Percentiles rank a stretch among this genome's conserved stretches.
These are phyloP conservation scores for Irena cyanogastra DNA, from an alignment of 2,113 vertebrate genomes.

Conservation along the genomic window DNA sequence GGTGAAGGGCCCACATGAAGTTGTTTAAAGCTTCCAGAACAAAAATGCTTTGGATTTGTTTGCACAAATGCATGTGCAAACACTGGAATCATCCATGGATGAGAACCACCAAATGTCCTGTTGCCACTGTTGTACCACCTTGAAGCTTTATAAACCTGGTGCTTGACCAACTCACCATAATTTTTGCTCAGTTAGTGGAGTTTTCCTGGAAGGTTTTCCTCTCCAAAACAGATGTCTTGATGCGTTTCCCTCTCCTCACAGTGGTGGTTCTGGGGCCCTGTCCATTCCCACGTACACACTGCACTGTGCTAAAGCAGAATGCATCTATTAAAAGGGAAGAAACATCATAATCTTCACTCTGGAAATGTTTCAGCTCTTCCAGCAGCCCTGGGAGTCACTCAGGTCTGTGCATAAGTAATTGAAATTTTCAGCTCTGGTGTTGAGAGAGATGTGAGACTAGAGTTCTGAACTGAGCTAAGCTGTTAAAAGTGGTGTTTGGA, in stretches of 20 bases:
- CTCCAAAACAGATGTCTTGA: not conserved
- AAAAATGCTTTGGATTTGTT: not conserved
- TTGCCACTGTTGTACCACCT: not conserved
- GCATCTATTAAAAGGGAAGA: not conserved
- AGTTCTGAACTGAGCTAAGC: not conserved
- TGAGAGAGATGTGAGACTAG: not conserved
- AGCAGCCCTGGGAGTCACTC: not conserved
- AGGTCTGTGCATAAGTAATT: not conserved
- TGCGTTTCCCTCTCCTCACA: not conserved
- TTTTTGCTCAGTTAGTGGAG: not conserved
- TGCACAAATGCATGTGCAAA: fast-evolving
- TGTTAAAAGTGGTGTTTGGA: not conserved
- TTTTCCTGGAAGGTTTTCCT: not conserved
- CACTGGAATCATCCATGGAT: not conserved
- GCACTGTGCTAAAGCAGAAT: not conserved
- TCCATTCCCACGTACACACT: fast-evolving
- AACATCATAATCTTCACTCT: not conserved
- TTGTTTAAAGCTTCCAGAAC: not conserved
- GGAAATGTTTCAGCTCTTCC: not conserved
- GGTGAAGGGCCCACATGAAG: fast-evolving
- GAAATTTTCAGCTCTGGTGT: not conserved
- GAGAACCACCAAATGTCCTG: not conserved
- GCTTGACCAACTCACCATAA: not conserved
- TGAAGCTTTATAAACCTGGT: not conserved
- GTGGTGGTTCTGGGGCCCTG: not conserved